Conservation (phyloP, 2,113 vertebrate species). For the Thunnus thynnus region DNA sequence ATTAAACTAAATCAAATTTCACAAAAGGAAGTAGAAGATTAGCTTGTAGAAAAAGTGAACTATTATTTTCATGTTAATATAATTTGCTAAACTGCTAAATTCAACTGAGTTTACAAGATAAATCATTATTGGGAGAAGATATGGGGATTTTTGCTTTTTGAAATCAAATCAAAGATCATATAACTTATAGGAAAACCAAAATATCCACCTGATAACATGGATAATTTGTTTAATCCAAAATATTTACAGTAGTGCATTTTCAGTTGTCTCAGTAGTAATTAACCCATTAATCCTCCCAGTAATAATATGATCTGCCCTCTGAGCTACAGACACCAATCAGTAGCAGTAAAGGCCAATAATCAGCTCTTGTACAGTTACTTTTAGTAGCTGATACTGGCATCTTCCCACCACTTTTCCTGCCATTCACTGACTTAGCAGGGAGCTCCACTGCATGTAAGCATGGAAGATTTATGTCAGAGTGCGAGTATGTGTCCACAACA, state of each 20-base stretch:
- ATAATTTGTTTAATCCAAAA: background rate
- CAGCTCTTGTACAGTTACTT: background rate
- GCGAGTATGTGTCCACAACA: conserved; percentile 79
- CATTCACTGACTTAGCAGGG: conserved; percentile 39
- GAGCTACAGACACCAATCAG: conserved; percentile 1
- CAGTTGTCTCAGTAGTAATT: background rate
- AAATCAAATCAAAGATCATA: too few species aligned
- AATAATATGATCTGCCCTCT: background rate
- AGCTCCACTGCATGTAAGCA: conserved; percentile 63
- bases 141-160: too few species aligned
- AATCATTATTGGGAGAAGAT: background rate
- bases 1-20: background rate
- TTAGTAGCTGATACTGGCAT: conserved; percentile 20
- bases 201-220: background rate
- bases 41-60: background rate
- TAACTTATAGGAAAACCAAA: background rate
- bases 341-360: conserved; percentile 11
- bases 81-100: background rate
- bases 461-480: conserved; percentile 78
- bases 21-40: background rate
- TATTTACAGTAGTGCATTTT: background rate
- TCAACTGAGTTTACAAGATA: background rate
- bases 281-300: conserved; percentile 1
- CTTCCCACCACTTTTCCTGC: conserved; percentile 39
- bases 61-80: background rate